These are phyloP conservation scores for Rhodinocichla rosea DNA, from an alignment of 2,113 vertebrate genomes.

Conservation along the genomic window DNA sequence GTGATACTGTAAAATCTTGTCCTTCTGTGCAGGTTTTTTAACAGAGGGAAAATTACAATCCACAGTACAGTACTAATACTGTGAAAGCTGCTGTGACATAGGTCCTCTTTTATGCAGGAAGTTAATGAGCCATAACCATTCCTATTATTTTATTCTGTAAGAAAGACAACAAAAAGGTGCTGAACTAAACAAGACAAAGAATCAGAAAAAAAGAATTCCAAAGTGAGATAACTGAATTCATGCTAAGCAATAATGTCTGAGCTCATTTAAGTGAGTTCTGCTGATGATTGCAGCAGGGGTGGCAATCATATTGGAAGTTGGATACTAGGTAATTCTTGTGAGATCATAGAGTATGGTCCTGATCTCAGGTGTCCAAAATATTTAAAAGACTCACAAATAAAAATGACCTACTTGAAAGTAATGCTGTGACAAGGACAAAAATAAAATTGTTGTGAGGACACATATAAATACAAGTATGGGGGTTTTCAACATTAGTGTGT, in stretches of 20 bases:
- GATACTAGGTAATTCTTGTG: background rate
- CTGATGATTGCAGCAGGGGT: background rate
- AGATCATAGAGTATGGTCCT: background rate
- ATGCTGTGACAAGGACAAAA: background rate
- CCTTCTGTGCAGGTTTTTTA: background rate
- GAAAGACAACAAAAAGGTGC: background rate
- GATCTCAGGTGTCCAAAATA: background rate
- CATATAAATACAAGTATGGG: fast-evolving
- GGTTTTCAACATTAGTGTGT: background rate
- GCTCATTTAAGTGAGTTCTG: background rate
- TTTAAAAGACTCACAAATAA: background rate
- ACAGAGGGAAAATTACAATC: background rate
- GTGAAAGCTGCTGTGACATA: background rate
- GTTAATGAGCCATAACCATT: background rate
- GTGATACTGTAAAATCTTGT: background rate
- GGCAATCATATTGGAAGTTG: background rate
- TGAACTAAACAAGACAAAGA: background rate
- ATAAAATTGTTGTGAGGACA: background rate
- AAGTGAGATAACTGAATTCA: background rate
- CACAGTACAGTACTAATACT: background rate
- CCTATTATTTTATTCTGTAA: background rate
- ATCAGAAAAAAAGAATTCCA: background rate
- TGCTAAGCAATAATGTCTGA: background rate
- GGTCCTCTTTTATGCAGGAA: background rate
- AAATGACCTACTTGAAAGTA: background rate